Base-by-base conservation (phyloP, 2,113 vertebrate genomes). In the Bubalus kerabau region DNA sequence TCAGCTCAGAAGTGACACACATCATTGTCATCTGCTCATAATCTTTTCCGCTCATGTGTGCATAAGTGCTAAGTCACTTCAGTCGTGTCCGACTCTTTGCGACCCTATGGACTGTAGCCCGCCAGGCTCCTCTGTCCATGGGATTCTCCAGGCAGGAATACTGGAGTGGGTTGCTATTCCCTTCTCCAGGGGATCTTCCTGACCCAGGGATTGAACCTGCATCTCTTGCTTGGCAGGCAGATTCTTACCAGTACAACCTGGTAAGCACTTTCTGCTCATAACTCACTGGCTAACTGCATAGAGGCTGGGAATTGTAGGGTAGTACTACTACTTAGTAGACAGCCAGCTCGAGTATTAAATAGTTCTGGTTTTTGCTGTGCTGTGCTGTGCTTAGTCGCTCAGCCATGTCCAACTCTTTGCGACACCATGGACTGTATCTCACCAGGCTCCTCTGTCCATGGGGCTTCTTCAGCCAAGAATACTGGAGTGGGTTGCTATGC, bases 351-450 rank as follows among this genome's bases (percentile, higher is more conserved):
- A 83, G 21, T 43, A 13, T 82, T 43, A 32, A 50, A 62, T 32
- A 43, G 21, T 89, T 91, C 19, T 89, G 30, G 7, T 90, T 92
- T 71, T 71, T 71, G n/a, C 64, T 71, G n/a, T 71, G 64, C 64
- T 62, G 60, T 19, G 32, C 32, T 71, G 64, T 71, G 19, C 64
- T 48, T 78, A 17, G 74, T 16, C 0, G 7, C 74, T 48, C 26
- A 4, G 7, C 24, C 14, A 5, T 30, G 74, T 78, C 64, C n/a
- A 71, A n/a, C n/a, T 71, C n/a, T 71, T 36, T 11, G n/a, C 0
- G 0, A 71, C 19, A 71, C 64, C n/a, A 23, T 36, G 64, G 64
- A 36, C 64, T 71, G 2, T 36, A 11, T 71, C 64, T 36, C 64
- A 71, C 17, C 19, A 11, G 64, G n/a, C n/a, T 36, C n/a, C 64